These are phyloP conservation scores for Heteromormyrus szaboi DNA, from an alignment of 2,797 vertebrate genomes.

Conservation along the genomic window DNA sequence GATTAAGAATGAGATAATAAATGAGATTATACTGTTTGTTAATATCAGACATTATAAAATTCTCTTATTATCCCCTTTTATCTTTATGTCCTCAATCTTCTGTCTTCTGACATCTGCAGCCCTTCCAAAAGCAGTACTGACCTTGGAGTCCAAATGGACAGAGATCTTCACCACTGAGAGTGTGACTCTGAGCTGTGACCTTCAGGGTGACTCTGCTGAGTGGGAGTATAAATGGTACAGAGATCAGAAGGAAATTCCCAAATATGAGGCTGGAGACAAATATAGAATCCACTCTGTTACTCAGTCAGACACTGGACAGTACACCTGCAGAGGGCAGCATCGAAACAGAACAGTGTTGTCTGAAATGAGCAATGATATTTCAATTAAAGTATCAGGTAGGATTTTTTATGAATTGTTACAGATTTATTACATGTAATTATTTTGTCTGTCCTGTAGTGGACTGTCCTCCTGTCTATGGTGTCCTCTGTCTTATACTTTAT, in stretches of 20 bases:
- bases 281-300: neutral
- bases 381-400: too few relatives aligned
- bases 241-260: neutral
- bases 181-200: neutral
- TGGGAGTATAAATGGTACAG: neutral
- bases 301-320: neutral
- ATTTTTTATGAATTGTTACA: too few relatives aligned
- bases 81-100: neutral
- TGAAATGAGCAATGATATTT: too few relatives aligned
- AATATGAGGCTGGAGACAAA: neutral
- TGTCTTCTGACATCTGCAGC: neutral
- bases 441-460: too few relatives aligned
- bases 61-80: neutral
- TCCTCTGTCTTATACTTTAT: too few relatives aligned
- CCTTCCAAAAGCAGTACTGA: neutral
- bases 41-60: neutral
- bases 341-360: neutral
- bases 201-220: neutral
- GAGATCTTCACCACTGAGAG: neutral
- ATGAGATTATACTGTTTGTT: neutral
- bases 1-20: too few relatives aligned
- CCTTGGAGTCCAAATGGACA: neutral
- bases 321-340: neutral
- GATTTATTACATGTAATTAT: too few relatives aligned
- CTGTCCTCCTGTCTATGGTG: too few relatives aligned